Percentiles rank a stretch among this genome's conserved stretches.
These are phyloP conservation scores for Frankliniella fusca DNA, from an alignment of 2,888 invertebrate genomes.

Conservation along the genomic window DNA sequence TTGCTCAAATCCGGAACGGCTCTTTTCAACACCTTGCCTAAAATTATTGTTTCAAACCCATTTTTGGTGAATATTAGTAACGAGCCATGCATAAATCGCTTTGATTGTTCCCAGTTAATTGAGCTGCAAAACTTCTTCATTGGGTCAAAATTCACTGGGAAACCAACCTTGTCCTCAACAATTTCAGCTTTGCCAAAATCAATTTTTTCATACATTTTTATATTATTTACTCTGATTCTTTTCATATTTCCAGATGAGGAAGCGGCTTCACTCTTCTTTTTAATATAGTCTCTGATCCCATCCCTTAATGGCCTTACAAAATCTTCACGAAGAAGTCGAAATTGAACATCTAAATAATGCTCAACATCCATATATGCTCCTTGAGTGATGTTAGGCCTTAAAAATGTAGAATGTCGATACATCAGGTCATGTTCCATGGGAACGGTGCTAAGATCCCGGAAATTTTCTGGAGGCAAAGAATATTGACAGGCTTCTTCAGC, in stretches of 20 bases:
- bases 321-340: slow-evolving; percentile 73
- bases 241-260: slow-evolving; percentile 39
- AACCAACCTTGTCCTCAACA: slow-evolving; percentile 38
- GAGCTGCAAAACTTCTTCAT: slow-evolving; percentile 42
- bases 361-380: slow-evolving; percentile 61
- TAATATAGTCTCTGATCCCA: slow-evolving; percentile 47
- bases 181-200: slow-evolving; percentile 45
- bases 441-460: slow-evolving; percentile 54
- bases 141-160: slow-evolving; percentile 40
- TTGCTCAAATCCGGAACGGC: slow-evolving; percentile 51
- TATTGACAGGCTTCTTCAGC: slow-evolving; percentile 43
- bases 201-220: slow-evolving; percentile 52
- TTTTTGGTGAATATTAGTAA: slow-evolving; percentile 63
- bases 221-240: slow-evolving; percentile 47
- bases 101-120: slow-evolving; percentile 51
- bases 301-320: slow-evolving; percentile 68
- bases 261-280: slow-evolving; percentile 32
- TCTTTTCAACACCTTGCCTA: slow-evolving; percentile 63
- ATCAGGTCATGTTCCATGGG: slow-evolving; percentile 50
- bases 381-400: slow-evolving; percentile 57
- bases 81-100: slow-evolving; percentile 66
- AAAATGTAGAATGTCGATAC: slow-evolving; percentile 45
- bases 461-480: slow-evolving; percentile 48
- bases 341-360: slow-evolving; percentile 76
- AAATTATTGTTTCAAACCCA: slow-evolving; percentile 63